Conservation (phyloP, 1,140 invertebrate genomes). For the Bombus waltoni region DNA sequence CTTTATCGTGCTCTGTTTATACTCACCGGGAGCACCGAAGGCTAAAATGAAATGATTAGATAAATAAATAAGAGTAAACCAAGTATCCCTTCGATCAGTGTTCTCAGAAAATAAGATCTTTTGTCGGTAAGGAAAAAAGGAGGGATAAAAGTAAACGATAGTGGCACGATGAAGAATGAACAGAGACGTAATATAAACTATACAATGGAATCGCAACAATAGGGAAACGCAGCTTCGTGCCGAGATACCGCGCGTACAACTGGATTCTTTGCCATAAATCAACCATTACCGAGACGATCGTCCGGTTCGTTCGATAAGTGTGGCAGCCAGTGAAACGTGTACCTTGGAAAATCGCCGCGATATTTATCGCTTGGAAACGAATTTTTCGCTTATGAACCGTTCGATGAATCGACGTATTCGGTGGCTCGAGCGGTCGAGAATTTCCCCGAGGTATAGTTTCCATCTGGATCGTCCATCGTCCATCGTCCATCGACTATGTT, state of each 20-base stretch:
- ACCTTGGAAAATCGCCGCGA: not conserved
- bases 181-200: not conserved
- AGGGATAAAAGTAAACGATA: not conserved
- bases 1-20: too few relatives aligned
- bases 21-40: not conserved
- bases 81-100: not conserved
- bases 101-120: not conserved
- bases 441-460: slow-evolving; percentile 6
- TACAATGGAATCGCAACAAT: not conserved
- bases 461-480: not conserved
- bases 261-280: slow-evolving; percentile 45
- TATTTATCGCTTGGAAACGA: slow-evolving; percentile 35
- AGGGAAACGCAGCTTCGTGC: not conserved
- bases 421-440: not conserved
- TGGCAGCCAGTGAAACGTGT: not conserved
- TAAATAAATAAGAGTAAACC: not conserved
- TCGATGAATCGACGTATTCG: not conserved
- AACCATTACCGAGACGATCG: slow-evolving; percentile 48
- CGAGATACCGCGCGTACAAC: slow-evolving; percentile 12
- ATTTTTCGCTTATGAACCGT: not conserved
- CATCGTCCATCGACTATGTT: not conserved
- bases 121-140: not conserved
- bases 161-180: not conserved
- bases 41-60: not conserved
- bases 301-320: not conserved